Evolutionary conservation across 2,113 vertebrate species (phyloP).

Genomic region (Clarias batrachus): DNA sequence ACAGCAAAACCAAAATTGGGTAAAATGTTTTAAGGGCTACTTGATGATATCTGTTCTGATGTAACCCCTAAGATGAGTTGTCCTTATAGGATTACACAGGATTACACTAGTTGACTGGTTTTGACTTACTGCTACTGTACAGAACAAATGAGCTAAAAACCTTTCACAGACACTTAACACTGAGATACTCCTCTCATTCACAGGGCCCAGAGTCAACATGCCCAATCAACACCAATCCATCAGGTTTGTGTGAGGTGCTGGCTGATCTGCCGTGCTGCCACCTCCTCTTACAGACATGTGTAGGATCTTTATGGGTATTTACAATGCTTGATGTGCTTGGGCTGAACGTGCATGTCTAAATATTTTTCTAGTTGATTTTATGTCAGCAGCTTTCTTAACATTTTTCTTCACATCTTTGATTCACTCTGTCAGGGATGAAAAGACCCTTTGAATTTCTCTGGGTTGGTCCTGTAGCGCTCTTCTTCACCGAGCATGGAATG

Average conservation of each 20-base stretch:
- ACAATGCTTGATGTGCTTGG: slow-evolving; percentile 61
- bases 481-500: not conserved
- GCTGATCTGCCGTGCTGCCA: slow-evolving; percentile 48
- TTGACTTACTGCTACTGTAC: not conserved
- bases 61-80: not conserved
- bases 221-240: not conserved
- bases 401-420: slow-evolving; percentile 58
- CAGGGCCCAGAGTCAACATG: not conserved
- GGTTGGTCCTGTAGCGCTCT: not conserved
- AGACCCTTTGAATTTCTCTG: slow-evolving; percentile 60
- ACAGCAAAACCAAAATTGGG: no score
- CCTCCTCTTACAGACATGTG: slow-evolving; percentile 50
- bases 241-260: slow-evolving; percentile 39
- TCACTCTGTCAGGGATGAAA: slow-evolving; percentile 66
- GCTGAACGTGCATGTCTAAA: slow-evolving; percentile 58
- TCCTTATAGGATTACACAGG: not conserved
- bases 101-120: not conserved
- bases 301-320: slow-evolving; percentile 56
- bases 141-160: not conserved
- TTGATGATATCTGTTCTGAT: not conserved
- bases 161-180: not conserved
- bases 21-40: no score
- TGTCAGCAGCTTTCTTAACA: slow-evolving; percentile 68
- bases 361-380: slow-evolving; percentile 71
- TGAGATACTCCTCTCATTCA: not conserved